Conservation (phyloP, 2,888 invertebrate genomes). For the Philhelius pedissequus region DNA sequence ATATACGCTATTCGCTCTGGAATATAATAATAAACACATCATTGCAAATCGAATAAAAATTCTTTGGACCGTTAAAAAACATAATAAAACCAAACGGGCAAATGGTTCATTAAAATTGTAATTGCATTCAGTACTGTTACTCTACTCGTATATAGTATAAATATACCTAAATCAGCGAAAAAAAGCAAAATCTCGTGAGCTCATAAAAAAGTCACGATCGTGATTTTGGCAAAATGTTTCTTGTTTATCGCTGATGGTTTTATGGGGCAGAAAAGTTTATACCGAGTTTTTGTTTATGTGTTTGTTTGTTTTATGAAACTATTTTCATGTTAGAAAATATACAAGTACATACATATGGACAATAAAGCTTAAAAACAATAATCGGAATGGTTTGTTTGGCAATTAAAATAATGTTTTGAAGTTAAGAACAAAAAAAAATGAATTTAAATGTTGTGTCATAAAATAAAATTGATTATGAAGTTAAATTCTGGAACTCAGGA, state of each 20-base stretch:
- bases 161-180: not conserved
- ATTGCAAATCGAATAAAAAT: constrained; percentile 59
- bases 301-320: not conserved
- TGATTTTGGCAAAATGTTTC: not conserved
- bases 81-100: constrained; percentile 20
- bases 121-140: constrained; percentile 53
- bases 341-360: not conserved
- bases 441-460: not conserved
- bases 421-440: not conserved
- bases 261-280: constrained; percentile 9
- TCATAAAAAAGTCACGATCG: constrained; percentile 54
- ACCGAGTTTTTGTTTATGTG: not conserved
- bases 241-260: constrained; percentile 29
- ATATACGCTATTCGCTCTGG: not conserved
- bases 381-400: not conserved
- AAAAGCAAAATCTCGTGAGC: constrained; percentile 25
- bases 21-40: constrained; percentile 60
- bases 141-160: too few species aligned
- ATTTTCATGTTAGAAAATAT: not conserved
- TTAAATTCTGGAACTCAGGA: too few species aligned
- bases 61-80: constrained; percentile 35
- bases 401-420: not conserved
- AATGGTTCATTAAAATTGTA: constrained; percentile 68
- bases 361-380: constrained; percentile 9
- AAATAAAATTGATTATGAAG: not conserved